Conservation (phyloP, 1,140 invertebrate species). For the Himalopsyche phryganea region DNA sequence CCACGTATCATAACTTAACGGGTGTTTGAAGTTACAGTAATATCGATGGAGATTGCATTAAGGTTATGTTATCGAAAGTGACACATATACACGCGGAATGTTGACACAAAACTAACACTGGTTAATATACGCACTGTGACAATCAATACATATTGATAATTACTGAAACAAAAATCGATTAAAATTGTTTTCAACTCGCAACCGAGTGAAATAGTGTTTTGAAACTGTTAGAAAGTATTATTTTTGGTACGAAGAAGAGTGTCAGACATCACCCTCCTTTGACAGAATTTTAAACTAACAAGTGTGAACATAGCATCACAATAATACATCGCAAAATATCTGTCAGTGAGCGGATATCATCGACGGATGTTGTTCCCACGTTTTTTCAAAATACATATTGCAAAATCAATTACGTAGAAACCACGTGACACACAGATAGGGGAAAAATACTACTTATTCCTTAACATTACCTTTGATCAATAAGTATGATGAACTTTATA, state of each 20-base stretch:
- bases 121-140: not conserved
- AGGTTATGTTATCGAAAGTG: constrained; percentile 10
- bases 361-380: too few species aligned
- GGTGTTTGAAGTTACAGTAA: constrained; percentile 1
- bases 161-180: not conserved
- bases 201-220: not conserved
- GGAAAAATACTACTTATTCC: too few species aligned
- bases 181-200: not conserved
- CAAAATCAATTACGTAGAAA: too few species aligned
- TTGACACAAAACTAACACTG: not conserved
- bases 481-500: too few species aligned
- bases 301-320: constrained; percentile 3
- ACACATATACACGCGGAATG: constrained; percentile 9
- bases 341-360: too few species aligned
- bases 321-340: not conserved
- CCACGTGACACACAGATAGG: too few species aligned
- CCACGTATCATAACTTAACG: constrained; percentile 5
- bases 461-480: too few species aligned
- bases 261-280: not conserved
- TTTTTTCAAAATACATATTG: too few species aligned
- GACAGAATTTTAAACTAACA: not conserved
- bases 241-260: not conserved
- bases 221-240: constrained; percentile 2
- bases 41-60: not conserved
- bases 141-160: not conserved